phyloP scores from a whole-genome alignment of 2,888 invertebrate genomes.

The Temnothorax unifasciatus region DNA sequence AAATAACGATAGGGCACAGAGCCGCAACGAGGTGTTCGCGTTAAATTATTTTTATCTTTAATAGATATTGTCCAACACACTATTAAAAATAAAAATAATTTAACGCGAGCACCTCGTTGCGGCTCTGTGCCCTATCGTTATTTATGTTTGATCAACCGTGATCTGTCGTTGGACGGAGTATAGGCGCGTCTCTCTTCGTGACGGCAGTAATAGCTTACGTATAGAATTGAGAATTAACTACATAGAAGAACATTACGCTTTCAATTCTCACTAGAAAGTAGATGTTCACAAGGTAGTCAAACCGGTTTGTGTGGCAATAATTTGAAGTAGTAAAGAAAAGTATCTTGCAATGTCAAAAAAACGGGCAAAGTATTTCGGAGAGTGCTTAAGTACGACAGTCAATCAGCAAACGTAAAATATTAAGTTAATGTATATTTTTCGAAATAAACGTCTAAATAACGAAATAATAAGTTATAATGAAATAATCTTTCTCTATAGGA shows the following conservation, averaged over 20 bases:
- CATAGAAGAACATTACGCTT: constrained; percentile 31
- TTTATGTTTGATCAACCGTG: no score
- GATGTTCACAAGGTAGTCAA: not conserved
- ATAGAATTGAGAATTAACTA: constrained; percentile 34
- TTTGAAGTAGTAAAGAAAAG: not conserved
- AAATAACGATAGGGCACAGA: no score
- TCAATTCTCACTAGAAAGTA: constrained; percentile 37
- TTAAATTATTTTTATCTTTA: no score
- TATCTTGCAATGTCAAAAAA: constrained; percentile 1
- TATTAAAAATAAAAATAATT: no score
- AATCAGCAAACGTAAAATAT: not conserved
- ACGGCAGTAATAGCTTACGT: not conserved
- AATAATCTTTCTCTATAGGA: not conserved
- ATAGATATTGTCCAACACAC: no score
- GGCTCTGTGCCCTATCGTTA: no score
- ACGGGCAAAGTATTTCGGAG: not conserved
- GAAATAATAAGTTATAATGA: not conserved
- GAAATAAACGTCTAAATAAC: not conserved
- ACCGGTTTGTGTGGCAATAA: constrained; percentile 18
- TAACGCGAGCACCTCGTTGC: no score
- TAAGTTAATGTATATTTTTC: not conserved
- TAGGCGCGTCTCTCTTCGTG: constrained; percentile 21
- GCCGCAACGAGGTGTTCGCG: no score
- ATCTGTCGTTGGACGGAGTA: no score
- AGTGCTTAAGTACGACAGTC: not conserved